phyloP scores from a whole-genome alignment of 2,888 invertebrate species.

The Spicauda simplicius region DNA sequence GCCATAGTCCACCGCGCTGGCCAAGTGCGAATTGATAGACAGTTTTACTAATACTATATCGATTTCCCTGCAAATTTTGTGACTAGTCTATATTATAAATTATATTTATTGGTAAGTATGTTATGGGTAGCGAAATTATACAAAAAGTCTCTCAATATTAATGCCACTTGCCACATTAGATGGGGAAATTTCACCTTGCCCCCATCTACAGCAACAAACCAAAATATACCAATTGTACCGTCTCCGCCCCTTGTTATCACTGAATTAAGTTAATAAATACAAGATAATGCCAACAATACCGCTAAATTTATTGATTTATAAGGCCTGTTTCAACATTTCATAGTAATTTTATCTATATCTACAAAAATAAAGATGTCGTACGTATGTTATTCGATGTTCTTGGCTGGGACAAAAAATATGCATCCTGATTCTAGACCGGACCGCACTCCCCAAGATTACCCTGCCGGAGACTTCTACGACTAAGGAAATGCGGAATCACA shows the following conservation, averaged over 20 bases:
- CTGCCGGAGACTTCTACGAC: background rate
- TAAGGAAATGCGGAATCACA: background rate
- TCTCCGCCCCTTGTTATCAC: background rate
- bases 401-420: background rate
- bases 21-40: too few species aligned
- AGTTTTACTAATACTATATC: too few species aligned
- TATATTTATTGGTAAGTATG: too few species aligned
- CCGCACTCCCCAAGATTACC: background rate
- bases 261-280: background rate
- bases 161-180: background rate
- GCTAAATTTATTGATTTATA: background rate
- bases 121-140: background rate
- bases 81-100: too few species aligned
- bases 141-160: background rate
- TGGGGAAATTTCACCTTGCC: background rate
- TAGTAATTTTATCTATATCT: conserved; percentile 16
- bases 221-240: background rate
- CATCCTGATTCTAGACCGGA: conserved; percentile 4
- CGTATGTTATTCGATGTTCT: too few species aligned
- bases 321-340: conserved; percentile 22
- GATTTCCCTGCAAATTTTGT: too few species aligned
- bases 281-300: background rate
- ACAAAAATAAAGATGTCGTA: background rate
- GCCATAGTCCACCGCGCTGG: too few species aligned
- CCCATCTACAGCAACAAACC: background rate